phyloP scores from a whole-genome alignment of 2,797 vertebrate genomes.

The Hydrolagus colliei region DNA sequence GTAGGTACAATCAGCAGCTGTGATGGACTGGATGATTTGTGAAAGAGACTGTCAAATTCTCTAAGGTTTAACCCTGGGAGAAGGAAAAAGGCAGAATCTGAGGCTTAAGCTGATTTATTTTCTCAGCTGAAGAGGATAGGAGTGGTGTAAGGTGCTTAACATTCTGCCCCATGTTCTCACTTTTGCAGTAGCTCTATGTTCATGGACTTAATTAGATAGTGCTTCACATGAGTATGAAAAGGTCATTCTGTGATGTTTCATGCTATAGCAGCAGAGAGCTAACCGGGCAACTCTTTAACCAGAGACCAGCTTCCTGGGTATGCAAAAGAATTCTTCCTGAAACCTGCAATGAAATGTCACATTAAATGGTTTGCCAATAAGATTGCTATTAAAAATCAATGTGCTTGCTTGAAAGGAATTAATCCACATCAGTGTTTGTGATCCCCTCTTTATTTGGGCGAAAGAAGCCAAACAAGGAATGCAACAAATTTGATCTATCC shows the following conservation, averaged over 20 bases:
- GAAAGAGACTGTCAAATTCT: not conserved
- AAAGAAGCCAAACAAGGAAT: not conserved
- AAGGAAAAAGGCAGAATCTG: not conserved
- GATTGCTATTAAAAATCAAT: not conserved
- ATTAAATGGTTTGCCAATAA: not conserved
- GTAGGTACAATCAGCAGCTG: not conserved
- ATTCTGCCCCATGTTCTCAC: not conserved
- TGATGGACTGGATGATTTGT: constrained; percentile 7
- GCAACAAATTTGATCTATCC: not conserved
- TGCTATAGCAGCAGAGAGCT: not conserved
- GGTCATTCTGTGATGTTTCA: not conserved
- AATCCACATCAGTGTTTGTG: not conserved
- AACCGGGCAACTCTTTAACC: not conserved
- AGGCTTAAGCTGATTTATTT: constrained; percentile 11
- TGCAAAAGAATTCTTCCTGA: not conserved
- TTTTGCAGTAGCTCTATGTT: not conserved
- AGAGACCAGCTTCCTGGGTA: not conserved
- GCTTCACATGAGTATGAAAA: not conserved
- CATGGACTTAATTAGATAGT: not conserved
- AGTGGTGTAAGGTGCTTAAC: not conserved
- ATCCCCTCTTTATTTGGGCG: not conserved
- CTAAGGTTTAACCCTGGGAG: constrained; percentile 3
- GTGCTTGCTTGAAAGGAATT: not conserved
- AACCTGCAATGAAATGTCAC: not conserved
- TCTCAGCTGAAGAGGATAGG: not conserved